Conservation (phyloP, 35 echinoderm and acorn worm genomes). For the Lytechinus variegatus region DNA sequence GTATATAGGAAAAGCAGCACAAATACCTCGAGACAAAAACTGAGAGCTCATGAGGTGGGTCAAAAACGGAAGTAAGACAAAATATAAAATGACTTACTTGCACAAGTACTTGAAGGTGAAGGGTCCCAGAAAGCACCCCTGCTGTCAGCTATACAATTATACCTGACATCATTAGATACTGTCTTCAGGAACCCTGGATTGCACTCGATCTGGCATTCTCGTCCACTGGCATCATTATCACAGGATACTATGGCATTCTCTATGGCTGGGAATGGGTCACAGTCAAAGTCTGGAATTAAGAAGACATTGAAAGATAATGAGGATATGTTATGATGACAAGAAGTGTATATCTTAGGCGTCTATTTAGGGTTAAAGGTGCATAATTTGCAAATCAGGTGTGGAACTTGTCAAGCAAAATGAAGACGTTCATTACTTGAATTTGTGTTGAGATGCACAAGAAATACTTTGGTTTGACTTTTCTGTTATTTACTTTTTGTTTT, state of each 20-base stretch:
- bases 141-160: constrained; percentile 28
- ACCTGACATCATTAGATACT: not conserved
- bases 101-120: not conserved
- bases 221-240: not conserved
- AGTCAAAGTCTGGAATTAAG: constrained; percentile 26
- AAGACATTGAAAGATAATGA: not conserved
- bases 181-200: not conserved
- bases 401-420: too few relatives aligned
- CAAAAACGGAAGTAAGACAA: not conserved
- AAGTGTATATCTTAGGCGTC: too few relatives aligned
- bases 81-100: not conserved
- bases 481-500: too few relatives aligned
- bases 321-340: not conserved
- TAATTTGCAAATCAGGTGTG: too few relatives aligned
- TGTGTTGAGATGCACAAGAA: too few relatives aligned
- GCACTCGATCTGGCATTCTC: not conserved
- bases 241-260: not conserved
- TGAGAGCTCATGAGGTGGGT: not conserved
- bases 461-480: too few relatives aligned
- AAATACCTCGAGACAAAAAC: not conserved
- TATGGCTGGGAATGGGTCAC: not conserved
- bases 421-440: too few relatives aligned
- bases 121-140: constrained; percentile 33
- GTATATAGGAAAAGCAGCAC: not conserved
- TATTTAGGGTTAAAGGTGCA: too few relatives aligned